phyloP scores from a whole-genome alignment of 1,140 invertebrate genomes.

The Drosophila aff. region DNA sequence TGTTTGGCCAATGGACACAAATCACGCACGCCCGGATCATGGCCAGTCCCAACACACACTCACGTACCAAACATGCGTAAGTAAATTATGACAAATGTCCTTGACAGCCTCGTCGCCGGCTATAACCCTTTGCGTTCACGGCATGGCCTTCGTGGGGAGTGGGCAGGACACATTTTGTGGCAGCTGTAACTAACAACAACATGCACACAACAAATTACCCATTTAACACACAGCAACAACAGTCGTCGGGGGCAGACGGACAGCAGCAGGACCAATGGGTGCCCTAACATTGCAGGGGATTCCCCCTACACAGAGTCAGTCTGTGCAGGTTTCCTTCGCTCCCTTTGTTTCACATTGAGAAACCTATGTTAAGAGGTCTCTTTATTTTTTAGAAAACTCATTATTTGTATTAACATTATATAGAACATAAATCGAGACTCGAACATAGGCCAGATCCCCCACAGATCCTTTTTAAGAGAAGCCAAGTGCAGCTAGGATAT shows the following conservation, averaged over 20 bases:
- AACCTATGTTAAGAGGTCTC: not conserved
- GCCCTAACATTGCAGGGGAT: not conserved
- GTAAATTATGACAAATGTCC: conserved; percentile 85
- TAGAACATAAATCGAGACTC: not conserved
- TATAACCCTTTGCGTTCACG: conserved; percentile 54
- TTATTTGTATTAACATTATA: not conserved
- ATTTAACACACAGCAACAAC: conserved; percentile 71
- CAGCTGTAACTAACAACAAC: conserved; percentile 83
- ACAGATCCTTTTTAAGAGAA: not conserved
- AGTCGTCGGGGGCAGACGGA: not conserved
- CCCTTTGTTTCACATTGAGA: not conserved
- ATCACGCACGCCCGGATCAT: conserved; percentile 51
- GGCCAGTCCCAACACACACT: not conserved
- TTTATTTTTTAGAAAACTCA: not conserved
- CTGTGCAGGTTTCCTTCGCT: not conserved
- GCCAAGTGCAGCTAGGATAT: not conserved
- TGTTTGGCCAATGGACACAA: conserved; percentile 78
- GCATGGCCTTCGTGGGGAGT: not conserved
- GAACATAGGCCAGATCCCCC: not conserved
- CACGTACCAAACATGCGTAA: conserved; percentile 45
- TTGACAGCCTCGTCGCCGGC: conserved; percentile 64
- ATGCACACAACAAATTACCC: conserved; percentile 82
- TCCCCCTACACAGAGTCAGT: not conserved
- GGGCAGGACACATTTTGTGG: conserved; percentile 61
- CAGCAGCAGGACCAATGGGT: not conserved